These are phyloP conservation scores for Helicoverpa zea DNA, from an alignment of 1,140 invertebrate species.

Conservation along the genomic window DNA sequence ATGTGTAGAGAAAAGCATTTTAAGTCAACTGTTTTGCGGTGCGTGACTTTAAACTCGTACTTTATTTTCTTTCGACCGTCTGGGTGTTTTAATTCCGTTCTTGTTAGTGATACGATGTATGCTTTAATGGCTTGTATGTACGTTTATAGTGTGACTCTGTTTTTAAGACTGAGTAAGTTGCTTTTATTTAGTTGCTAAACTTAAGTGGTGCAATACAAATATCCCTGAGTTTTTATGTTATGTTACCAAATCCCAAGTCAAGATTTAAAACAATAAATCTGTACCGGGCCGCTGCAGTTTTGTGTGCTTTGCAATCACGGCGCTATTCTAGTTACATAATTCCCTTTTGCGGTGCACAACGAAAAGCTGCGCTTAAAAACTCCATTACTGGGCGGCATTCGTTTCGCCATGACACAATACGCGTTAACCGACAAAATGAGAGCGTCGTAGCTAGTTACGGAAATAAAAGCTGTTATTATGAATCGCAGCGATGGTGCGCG, in stretches of 20 bases:
- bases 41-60: conserved; percentile 31
- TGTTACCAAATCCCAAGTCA: conserved; percentile 60
- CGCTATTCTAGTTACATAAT: conserved; percentile 79
- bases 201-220: neutral
- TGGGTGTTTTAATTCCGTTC: conserved; percentile 10
- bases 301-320: conserved; percentile 75
- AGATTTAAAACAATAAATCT: conserved; percentile 70
- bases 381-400: conserved; percentile 81
- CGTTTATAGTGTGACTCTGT: conserved; percentile 17
- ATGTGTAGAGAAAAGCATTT: conserved; percentile 26
- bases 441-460: conserved; percentile 81
- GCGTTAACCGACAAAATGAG: conserved; percentile 82
- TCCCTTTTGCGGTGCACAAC: conserved; percentile 71
- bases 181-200: too few species aligned
- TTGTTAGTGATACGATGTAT: neutral
- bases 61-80: conserved; percentile 35
- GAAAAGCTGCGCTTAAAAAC: conserved; percentile 82
- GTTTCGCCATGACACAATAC: conserved; percentile 81
- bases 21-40: conserved; percentile 32
- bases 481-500: conserved; percentile 62
- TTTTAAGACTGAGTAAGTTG: neutral
- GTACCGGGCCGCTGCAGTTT: conserved; percentile 60
- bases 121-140: conserved; percentile 28
- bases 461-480: conserved; percentile 84
- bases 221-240: neutral